Base-by-base conservation (phyloP, 53 echinoderm and acorn worm species). In the Luidia sarsii region DNA sequence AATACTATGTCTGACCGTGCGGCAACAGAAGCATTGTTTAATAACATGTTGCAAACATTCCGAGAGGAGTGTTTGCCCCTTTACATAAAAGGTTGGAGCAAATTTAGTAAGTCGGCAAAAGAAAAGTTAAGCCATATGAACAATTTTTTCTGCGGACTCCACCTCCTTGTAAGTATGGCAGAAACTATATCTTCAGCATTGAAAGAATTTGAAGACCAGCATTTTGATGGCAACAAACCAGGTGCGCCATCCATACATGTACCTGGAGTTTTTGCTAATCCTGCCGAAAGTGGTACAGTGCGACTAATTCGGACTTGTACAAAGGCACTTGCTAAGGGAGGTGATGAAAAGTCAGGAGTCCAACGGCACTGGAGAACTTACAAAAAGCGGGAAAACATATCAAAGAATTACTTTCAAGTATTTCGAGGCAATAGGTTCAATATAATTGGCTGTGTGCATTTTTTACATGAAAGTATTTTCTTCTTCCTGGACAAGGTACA, bases 361-460 rank as follows among this genome's bases (percentile, higher is more conserved):
- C 50, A 64, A 22, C 63, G 80, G 23, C 48, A 46, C 9, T 80
- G 80, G 80, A 80, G 48, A n/a, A 80, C 80, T 0, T 64, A 80
- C 45, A 80, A 48, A 36, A 32, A 20, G 3, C 63, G 64, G 20
- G 31, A 48, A 50, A 36, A 39, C 9, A 79, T 51, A 18, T 48
- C 18, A 24, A 48, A 62, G 35, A 28, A 35, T 2, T 79, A 79
- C 29, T 63, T 79, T 30, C 63, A 62, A 28, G 46, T 32, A 32
- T 41, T 62, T 33, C 33, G 63, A 24, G 63, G 79, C 29, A 79
- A 64, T 23, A 23, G 64, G 2, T 80, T 64, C 16, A 80, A 80
- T 64, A 21, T 61, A 34, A 15, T 79, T 62, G 79, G 79, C 43
- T 46, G 64, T 3, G 33, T 36, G 1, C 64, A 45, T 18, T 39